Percentiles rank a stretch among this genome's conserved stretches.
phyloP scores from a whole-genome alignment of 2,888 invertebrate genomes.

The Meiosimyza platycephala region DNA sequence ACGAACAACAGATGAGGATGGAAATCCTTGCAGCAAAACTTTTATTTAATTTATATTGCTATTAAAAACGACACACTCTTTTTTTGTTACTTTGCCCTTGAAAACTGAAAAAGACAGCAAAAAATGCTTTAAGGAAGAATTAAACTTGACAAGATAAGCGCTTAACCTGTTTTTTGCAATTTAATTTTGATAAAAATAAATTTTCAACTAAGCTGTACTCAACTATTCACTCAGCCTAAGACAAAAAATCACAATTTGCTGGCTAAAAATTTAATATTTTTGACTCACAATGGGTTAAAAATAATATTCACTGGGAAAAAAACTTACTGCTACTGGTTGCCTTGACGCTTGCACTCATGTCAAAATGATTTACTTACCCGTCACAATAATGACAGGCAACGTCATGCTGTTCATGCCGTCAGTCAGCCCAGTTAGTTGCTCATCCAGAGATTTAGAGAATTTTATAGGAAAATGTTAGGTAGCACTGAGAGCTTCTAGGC shows the following conservation, averaged over 20 bases:
- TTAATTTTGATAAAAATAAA: no score
- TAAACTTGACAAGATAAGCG: no score
- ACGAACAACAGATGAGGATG: constrained; percentile 5
- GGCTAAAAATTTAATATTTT: no score
- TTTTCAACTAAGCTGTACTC: no score
- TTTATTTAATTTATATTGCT: constrained; percentile 31
- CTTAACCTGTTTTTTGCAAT: no score
- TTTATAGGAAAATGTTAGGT: no score
- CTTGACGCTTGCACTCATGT: constrained; percentile 45
- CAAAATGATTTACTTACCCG: constrained; percentile 48
- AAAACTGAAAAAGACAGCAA: not conserved
- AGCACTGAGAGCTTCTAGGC: constrained; percentile 3
- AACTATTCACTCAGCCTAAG: no score
- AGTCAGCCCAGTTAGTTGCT: constrained; percentile 1
- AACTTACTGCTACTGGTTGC: not conserved
- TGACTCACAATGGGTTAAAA: no score
- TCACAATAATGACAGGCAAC: constrained; percentile 30
- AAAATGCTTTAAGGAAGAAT: no score
- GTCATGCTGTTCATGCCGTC: constrained; percentile 28
- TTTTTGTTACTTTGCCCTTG: not conserved
- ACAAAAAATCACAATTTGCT: no score
- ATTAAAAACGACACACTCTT: constrained; percentile 2
- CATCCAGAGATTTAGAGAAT: no score
- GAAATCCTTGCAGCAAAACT: constrained; percentile 14
- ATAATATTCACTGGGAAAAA: no score